phyloP scores from a whole-genome alignment of 2,888 invertebrate genomes.

The Celastrina argiolus region DNA sequence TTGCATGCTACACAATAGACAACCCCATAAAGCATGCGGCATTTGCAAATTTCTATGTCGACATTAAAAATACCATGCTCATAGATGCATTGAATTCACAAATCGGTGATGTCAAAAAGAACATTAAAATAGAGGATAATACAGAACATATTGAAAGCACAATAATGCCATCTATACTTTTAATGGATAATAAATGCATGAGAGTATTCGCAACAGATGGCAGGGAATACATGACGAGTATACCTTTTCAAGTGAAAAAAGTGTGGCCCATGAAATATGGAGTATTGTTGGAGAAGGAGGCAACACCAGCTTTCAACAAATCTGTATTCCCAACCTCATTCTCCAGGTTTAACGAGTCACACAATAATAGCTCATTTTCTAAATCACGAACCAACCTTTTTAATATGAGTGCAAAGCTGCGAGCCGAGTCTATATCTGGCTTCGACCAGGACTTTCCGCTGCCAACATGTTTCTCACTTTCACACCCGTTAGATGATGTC shows the following conservation, averaged over 20 bases:
- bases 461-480: conserved; percentile 90
- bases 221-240: conserved; percentile 87
- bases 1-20: conserved; percentile 88
- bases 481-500: conserved; percentile 94
- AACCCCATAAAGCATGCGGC: conserved; percentile 89
- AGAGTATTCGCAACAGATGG: conserved; percentile 88
- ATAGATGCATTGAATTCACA: conserved; percentile 71
- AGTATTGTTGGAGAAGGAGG: conserved; percentile 87
- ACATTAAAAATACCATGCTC: conserved; percentile 74
- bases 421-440: conserved; percentile 56
- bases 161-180: conserved; percentile 81
- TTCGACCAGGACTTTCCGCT: conserved; percentile 75
- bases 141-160: conserved; percentile 72
- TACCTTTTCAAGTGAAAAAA: conserved; percentile 88
- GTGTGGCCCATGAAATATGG: conserved; percentile 93
- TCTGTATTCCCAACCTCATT: conserved; percentile 56
- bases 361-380: conserved; percentile 58
- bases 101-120: conserved; percentile 69
- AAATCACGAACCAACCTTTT: conserved; percentile 50
- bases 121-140: conserved; percentile 68
- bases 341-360: conserved; percentile 58
- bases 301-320: conserved; percentile 53
- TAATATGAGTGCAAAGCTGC: conserved; percentile 61
- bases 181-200: conserved; percentile 86
- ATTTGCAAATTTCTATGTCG: conserved; percentile 80